Conservation (phyloP, 2,797 vertebrate genomes). For the Macrochelys suwanniensis region DNA sequence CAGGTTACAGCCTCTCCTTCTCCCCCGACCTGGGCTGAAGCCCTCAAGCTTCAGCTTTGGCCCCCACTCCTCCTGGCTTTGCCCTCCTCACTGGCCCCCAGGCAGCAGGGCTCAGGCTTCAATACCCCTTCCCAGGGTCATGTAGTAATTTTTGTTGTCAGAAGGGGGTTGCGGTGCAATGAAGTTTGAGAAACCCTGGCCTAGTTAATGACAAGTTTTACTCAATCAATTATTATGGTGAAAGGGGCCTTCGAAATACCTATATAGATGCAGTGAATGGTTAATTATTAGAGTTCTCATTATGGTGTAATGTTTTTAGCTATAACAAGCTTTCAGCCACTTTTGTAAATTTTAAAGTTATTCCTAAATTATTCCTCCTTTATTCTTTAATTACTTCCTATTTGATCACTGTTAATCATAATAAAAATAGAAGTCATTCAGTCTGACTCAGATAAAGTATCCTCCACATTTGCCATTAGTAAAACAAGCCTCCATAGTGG, state of each 20-base stretch:
- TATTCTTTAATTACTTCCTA: not conserved
- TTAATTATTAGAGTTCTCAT: not conserved
- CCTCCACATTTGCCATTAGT: not conserved
- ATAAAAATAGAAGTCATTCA: not conserved
- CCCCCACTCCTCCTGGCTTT: fast-evolving
- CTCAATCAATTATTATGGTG: not conserved
- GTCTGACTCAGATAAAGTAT: not conserved
- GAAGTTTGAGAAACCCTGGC: not conserved
- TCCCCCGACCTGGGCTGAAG: no score
- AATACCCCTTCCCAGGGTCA: no score
- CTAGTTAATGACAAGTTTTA: not conserved
- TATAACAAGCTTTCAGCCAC: not conserved
- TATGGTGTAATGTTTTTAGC: not conserved
- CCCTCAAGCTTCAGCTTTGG: no score
- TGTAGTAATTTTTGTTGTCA: no score
- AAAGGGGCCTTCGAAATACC: not conserved
- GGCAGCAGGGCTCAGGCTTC: no score
- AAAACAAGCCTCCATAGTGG: not conserved
- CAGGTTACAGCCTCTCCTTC: no score
- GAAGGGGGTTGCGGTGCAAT: no score
- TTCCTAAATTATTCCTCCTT: not conserved
- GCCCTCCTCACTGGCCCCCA: no score
- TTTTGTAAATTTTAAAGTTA: not conserved
- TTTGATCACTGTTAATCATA: not conserved
- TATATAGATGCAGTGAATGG: not conserved